These are phyloP conservation scores for Pachycephala philippinensis DNA, from an alignment of 2,113 vertebrate species.

Conservation along the genomic window DNA sequence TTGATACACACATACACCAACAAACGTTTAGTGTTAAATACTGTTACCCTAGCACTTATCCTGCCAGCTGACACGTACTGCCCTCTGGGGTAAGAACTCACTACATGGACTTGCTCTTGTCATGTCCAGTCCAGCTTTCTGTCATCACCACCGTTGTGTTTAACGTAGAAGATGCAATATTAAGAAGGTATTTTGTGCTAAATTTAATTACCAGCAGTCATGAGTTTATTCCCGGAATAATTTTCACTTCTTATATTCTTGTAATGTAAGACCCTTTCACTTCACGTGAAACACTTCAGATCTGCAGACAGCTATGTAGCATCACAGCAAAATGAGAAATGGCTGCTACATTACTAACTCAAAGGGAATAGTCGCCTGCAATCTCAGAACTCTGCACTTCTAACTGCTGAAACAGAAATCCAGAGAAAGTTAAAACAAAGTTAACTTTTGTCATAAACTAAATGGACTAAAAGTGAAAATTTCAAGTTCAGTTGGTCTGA, in stretches of 20 bases:
- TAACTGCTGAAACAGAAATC: not conserved
- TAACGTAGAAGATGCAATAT: not conserved
- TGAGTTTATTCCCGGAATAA: not conserved
- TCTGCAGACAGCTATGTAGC: not conserved
- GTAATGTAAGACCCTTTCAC: not conserved
- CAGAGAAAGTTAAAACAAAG: not conserved
- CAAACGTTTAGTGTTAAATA: not conserved
- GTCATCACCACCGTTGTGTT: not conserved
- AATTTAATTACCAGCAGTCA: not conserved
- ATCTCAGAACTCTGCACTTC: not conserved
- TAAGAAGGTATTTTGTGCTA: not conserved
- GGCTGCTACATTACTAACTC: not conserved
- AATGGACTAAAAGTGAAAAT: not conserved
- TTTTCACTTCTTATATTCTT: not conserved
- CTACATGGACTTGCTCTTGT: not conserved
- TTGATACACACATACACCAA: not conserved
- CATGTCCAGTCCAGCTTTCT: not conserved
- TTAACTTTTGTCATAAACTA: not conserved
- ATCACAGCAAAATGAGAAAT: not conserved
- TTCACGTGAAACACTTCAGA: not conserved
- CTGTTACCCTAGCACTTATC: not conserved
- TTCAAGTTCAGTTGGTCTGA: not conserved
- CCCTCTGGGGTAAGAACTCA: not conserved
- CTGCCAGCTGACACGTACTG: not conserved
- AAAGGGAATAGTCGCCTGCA: not conserved